Conservation (phyloP, 2,888 invertebrate species). For the Lepidocyrtinus sp. region DNA sequence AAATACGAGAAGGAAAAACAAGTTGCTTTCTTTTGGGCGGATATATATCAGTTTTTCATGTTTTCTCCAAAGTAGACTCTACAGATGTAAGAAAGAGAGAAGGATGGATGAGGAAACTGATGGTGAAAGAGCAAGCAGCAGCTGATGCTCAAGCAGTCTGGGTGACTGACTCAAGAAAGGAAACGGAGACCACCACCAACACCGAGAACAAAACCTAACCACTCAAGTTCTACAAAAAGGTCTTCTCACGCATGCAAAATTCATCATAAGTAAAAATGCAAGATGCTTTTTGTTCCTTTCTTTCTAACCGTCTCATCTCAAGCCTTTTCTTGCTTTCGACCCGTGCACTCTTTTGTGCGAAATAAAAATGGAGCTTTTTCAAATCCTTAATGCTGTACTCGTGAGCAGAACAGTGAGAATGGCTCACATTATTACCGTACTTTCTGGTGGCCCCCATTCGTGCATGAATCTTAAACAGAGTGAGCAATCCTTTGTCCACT, state of each 20-base stretch:
- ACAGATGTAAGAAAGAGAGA: conserved; percentile 1
- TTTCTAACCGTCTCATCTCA: neutral
- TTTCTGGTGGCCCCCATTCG: neutral
- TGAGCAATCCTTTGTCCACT: neutral
- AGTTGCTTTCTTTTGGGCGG: neutral
- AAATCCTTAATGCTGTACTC: too few relatives aligned
- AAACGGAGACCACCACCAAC: neutral
- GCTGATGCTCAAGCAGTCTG: conserved; percentile 4
- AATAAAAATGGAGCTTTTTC: too few relatives aligned
- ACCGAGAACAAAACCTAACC: neutral
- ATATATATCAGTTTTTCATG: neutral
- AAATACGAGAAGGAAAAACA: neutral
- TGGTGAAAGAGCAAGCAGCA: conserved; percentile 2
- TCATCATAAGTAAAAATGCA: conserved; percentile 44
- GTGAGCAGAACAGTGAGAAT: neutral
- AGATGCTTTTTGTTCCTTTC: conserved; percentile 8
- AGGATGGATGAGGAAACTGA: too few relatives aligned
- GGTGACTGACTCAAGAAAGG: neutral
- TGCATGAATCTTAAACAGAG: neutral
- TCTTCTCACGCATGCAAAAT: conserved; percentile 58
- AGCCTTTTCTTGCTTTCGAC: neutral
- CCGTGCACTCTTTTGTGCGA: neutral
- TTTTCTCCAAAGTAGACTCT: too few relatives aligned
- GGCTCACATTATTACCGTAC: neutral
- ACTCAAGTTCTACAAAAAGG: neutral